Conservation (phyloP, 2,113 vertebrate species). For the Phylloscopus whistleri region DNA sequence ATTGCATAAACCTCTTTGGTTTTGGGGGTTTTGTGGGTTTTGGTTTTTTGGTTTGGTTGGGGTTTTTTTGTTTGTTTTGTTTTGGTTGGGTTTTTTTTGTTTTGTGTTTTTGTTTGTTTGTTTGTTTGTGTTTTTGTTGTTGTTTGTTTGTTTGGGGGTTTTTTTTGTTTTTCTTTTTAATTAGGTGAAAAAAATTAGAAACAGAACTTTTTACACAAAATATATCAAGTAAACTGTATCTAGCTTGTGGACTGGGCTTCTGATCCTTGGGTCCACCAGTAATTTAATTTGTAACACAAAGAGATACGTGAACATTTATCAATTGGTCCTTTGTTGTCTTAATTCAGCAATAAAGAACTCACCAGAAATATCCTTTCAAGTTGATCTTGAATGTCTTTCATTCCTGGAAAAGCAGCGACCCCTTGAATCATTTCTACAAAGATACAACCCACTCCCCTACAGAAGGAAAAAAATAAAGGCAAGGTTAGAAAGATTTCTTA, state of each 20-base stretch:
- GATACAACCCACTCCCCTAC: slow-evolving; percentile 96
- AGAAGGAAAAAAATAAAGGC: not conserved
- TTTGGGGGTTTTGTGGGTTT: too few species aligned
- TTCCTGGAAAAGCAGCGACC: slow-evolving; percentile 95
- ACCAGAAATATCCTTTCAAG: slow-evolving; percentile 98
- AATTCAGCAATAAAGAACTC: slow-evolving; percentile 61
- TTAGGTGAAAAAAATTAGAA: not conserved
- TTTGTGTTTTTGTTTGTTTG: too few species aligned
- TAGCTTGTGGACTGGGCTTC: not conserved
- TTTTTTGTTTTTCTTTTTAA: not conserved
- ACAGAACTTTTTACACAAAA: not conserved
- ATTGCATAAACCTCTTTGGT: not conserved
- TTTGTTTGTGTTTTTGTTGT: too few species aligned
- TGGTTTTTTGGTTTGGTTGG: too few species aligned
- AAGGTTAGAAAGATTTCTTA: not conserved
- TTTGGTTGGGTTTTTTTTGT: too few species aligned
- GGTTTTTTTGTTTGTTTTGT: too few species aligned
- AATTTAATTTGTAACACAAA: not conserved
- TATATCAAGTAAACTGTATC: not conserved
- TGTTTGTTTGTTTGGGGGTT: too few species aligned
- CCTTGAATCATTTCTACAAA: slow-evolving; percentile 99
- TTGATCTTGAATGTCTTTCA: slow-evolving; percentile 99
- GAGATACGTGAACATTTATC: not conserved
- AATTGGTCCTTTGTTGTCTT: not conserved
- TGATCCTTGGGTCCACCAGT: not conserved